Conservation (phyloP, 2,797 vertebrate genomes). For the Onychomys torridus region DNA sequence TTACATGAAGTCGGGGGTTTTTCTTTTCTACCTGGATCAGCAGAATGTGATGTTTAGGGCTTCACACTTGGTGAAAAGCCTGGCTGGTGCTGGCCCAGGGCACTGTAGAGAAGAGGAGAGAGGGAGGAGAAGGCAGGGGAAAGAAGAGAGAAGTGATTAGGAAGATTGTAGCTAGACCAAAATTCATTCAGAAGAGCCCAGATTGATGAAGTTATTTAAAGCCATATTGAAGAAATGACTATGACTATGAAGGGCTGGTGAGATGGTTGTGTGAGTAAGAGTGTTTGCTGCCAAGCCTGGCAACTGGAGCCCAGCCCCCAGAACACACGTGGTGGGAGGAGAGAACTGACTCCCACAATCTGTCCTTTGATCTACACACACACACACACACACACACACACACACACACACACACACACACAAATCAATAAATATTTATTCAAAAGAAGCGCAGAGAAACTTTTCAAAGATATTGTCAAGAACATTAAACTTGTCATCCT, state of each 20-base stretch:
- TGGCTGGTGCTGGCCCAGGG: not conserved
- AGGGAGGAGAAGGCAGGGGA: too few relatives aligned
- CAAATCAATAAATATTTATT: not conserved
- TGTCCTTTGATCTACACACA: not conserved
- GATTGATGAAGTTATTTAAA: conserved; percentile 15
- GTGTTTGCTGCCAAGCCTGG: not conserved
- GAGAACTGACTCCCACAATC: not conserved
- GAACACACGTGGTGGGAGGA: not conserved
- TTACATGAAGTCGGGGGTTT: not conserved
- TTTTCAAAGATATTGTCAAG: not conserved
- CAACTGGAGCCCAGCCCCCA: not conserved
- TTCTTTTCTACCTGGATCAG: not conserved
- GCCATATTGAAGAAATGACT: not conserved
- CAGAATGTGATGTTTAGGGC: not conserved
- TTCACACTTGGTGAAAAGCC: not conserved
- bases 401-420: not conserved
- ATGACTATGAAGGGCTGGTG: not conserved
- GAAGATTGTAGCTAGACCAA: not conserved
- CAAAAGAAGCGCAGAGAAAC: not conserved
- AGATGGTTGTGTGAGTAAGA: not conserved
- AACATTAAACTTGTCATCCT: not conserved
- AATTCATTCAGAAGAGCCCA: conserved; percentile 25
- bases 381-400: too few relatives aligned
- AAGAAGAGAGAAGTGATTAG: not conserved
- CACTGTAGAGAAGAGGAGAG: not conserved